phyloP scores from a whole-genome alignment of 2,888 invertebrate species.

The Ormyrus nitidulus region DNA sequence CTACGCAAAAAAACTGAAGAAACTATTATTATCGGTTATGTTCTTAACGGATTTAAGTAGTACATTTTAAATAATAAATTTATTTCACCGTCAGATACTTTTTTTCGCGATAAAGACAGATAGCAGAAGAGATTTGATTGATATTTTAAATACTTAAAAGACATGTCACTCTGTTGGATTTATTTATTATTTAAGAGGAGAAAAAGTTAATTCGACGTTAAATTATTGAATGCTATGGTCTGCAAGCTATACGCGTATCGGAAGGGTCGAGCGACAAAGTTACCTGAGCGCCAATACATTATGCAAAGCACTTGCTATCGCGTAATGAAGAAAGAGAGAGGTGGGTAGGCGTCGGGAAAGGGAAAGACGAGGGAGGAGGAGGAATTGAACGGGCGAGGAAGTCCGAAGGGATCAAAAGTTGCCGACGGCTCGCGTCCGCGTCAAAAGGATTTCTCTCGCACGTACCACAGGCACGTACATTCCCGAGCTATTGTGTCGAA shows the following conservation, averaged over 20 bases:
- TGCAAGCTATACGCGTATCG: too few relatives aligned
- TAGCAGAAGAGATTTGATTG: neutral
- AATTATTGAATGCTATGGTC: too few relatives aligned
- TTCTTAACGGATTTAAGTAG: too few relatives aligned
- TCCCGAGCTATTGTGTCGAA: too few relatives aligned
- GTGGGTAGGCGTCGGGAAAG: neutral
- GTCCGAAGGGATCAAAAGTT: neutral
- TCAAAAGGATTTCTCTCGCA: neutral
- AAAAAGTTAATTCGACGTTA: too few relatives aligned
- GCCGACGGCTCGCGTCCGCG: neutral
- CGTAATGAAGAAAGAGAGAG: constrained; percentile 4
- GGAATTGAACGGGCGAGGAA: neutral
- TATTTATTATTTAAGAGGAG: neutral
- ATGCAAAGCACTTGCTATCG: constrained; percentile 2
- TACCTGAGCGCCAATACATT: neutral
- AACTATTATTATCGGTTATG: neutral
- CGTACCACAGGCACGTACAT: neutral
- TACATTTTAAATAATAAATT: too few relatives aligned
- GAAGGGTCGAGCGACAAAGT: too few relatives aligned
- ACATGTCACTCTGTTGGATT: neutral
- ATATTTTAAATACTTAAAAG: neutral
- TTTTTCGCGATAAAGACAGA: too few relatives aligned
- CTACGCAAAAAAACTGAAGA: neutral
- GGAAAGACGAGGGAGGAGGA: neutral
- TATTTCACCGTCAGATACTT: too few relatives aligned